Evolutionary conservation across 2,888 invertebrate species (phyloP).

Genomic region (Thymelicus sylvestris): DNA sequence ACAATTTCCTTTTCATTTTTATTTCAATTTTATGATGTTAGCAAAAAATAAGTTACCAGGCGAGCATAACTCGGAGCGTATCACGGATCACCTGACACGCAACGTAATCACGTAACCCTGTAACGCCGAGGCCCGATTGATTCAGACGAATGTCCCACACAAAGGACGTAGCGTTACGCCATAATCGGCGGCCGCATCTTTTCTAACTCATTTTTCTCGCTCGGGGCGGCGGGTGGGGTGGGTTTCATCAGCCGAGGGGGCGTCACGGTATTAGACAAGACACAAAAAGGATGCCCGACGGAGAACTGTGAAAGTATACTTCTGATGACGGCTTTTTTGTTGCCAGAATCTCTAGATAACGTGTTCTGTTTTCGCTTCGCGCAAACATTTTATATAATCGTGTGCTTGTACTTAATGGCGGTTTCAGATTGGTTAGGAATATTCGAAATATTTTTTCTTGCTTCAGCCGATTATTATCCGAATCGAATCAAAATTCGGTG

Average conservation of each 20-base stretch:
- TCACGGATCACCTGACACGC: constrained; percentile 25
- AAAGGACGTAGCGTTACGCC: constrained; percentile 75
- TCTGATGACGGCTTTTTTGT: constrained; percentile 65
- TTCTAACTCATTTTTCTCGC: constrained; percentile 85
- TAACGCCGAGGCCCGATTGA: constrained; percentile 67
- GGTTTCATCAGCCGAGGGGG: constrained; percentile 76
- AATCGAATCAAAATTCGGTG: too few relatives aligned
- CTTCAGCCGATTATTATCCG: too few relatives aligned
- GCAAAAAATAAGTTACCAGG: constrained; percentile 29
- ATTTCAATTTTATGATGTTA: background rate
- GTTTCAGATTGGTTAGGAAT: constrained; percentile 10
- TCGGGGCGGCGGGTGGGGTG: constrained; percentile 59
- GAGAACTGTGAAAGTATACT: constrained; percentile 76
- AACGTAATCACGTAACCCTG: constrained; percentile 51
- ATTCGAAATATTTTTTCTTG: constrained; percentile 15
- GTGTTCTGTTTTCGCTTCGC: constrained; percentile 43
- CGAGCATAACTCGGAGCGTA: constrained; percentile 52
- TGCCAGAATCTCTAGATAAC: constrained; percentile 41
- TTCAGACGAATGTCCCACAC: constrained; percentile 77
- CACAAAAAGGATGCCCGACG: constrained; percentile 80
- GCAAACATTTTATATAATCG: constrained; percentile 21
- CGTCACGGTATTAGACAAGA: constrained; percentile 84
- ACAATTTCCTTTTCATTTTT: too few relatives aligned
- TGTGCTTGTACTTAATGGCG: constrained; percentile 8
- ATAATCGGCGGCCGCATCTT: constrained; percentile 83